Base-by-base conservation (phyloP, 1,140 invertebrate species). In the Colletes latitarsis region DNA sequence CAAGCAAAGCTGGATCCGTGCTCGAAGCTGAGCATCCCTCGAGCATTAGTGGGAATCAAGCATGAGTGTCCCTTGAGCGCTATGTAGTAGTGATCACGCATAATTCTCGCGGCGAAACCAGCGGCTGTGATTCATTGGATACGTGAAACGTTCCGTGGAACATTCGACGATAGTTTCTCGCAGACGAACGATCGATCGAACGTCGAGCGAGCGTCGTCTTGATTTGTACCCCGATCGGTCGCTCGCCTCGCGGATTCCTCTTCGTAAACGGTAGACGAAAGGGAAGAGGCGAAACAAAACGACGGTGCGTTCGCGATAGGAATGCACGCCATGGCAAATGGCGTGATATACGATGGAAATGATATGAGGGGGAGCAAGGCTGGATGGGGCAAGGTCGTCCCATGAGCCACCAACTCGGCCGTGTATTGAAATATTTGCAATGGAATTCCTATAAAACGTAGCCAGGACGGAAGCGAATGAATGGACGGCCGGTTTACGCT, bases 351-450 rank as follows among this genome's bases (percentile, higher is more conserved):
- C 19, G 63, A 75, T 75, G 62, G 39, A 73, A 83, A 60, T 67
- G 72, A 85, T 73, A 60, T 8, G 64, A 67, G 67, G n/a, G 79
- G 55, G 55, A 82, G 21, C 30, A 58, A 73, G 19, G 57, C 41
- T 46, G 53, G 55, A 82, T 43, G 68, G 52, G 70, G 39, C 83
- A 69, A 66, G 78, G 57, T 70, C 62, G 64, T 71, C 79, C 83
- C 84, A 46, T 58, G 66, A 53, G 76, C 41, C 76, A 55, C 70
- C 57, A 77, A 77, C 71, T 77, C 57, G 46, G 0, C 9, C 64
- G 74, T 70, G 82, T 84, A 87, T 87, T 84, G 87, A 88, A 89
- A 86, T 89, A 89, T 88, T 88, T 83, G 63, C 83, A 57, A 87
- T 88, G 81, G 85, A 88, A 89, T 89, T 83, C 85, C 81, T 77